A percentile compares a stretch with the other conserved stretches of the same genome.
Evolutionary conservation across 2,113 vertebrate genomes (phyloP).

Genomic region (Forbesichthys papilliferus): DNA sequence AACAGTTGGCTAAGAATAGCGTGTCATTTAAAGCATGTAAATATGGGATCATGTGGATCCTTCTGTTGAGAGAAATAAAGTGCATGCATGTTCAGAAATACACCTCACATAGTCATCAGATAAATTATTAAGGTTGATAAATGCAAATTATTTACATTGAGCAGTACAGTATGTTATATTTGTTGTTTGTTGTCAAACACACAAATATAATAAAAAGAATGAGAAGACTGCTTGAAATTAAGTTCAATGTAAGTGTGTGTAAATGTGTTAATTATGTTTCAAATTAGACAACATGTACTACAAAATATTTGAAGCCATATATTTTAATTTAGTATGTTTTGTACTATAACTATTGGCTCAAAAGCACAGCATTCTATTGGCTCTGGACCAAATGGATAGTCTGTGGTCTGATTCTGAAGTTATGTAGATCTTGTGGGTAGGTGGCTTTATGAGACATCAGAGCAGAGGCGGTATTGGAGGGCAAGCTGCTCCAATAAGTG

Average conservation of each 20-base stretch:
- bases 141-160: neutral
- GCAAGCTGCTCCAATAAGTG: conserved; percentile 61
- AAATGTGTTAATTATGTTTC: neutral
- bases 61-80: neutral
- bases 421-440: conserved; percentile 49
- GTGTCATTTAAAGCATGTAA: conserved; percentile 14
- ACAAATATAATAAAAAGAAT: too few relatives aligned
- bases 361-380: conserved; percentile 60
- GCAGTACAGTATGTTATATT: too few relatives aligned
- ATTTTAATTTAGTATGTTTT: too few relatives aligned
- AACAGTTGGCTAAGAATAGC: conserved; percentile 5
- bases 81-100: neutral
- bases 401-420: conserved; percentile 67
- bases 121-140: neutral
- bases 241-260: neutral
- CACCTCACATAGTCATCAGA: too few relatives aligned
- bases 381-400: conserved; percentile 59
- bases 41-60: neutral
- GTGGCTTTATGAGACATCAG: conserved; percentile 34
- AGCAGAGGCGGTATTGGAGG: conserved; percentile 23
- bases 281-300: neutral
- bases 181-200: too few relatives aligned
- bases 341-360: conserved; percentile 11
- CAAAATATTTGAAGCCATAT: too few relatives aligned
- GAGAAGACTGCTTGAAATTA: neutral